Base-by-base conservation (phyloP, 1,140 invertebrate genomes). In the Heliconius melpomene region DNA sequence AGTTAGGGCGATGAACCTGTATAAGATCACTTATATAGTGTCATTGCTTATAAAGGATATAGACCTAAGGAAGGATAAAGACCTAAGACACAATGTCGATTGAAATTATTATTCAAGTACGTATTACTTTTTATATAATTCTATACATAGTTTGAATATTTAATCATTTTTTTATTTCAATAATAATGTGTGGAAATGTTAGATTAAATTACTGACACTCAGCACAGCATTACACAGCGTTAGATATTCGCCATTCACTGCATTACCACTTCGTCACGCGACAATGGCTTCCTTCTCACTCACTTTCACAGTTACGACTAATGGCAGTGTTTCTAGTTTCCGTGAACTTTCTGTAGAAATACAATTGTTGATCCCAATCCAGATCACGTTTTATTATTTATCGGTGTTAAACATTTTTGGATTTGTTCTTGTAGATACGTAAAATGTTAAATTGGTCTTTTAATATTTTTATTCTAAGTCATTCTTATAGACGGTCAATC, bases 251-350 rank as follows among this genome's bases (percentile, higher is more conserved):
- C 79, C 79, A 83, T 79, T 83, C 79, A 82, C 77, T 83, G 80
- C 76, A 77, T 72, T 79, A 80, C 75, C 79, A 81, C 75, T 86
- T 78, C 81, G 86, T 84, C 85, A 90, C 88, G 90, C 89, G 86
- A 90, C 90, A 89, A 88, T 89, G 87, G 78, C 83, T 87, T 85
- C 79, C 84, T 82, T 88, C 84, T 89, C 86, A 86, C 87, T 91
- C 86, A 91, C 92, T 93, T 93, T 93, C 92, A 91, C 90, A 90
- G 88, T 89, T 87, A 87, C 87, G 86, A 77, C 40, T 85, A 73
- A 72, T 81, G 74, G 77, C 60, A 76, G 72, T 77, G 66, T 82
- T 82, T 83, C 78, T 84, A 85, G 83, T 91, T 87, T 88, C 87
- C 89, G 87, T 82, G 79, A 77, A 79, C 75, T 81, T 72, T 82